Base-by-base conservation (phyloP, 2,113 vertebrate genomes). In the Vidua chalybeata region DNA sequence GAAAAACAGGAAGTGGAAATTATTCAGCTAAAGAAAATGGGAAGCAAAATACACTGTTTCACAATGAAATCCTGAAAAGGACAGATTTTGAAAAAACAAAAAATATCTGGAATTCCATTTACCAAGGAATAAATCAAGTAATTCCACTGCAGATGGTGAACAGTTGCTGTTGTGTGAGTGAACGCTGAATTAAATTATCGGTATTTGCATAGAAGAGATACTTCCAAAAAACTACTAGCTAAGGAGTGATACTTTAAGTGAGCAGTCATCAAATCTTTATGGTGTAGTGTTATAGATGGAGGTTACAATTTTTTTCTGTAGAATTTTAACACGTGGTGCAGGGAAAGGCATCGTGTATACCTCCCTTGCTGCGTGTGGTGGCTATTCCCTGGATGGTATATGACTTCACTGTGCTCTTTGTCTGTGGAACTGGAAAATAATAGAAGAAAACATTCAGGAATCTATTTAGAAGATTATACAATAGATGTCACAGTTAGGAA, bases 401-500 rank as follows among this genome's bases (percentile, higher is more conserved):
- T 7, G 59, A 52, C 45, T 73, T 69, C 48, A 52, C 46, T 37
- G 2, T 7, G 46, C 22, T 67, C 75, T 92, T 83, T 74, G 46
- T 35, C 72, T 67, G 51, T 24, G 31, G 64, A 64, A 62, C 63
- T 59, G 72, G 73, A 84, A 89, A 89, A 64, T 73, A 72, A 64
- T 46, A 71, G 86, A 83, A 74, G 63, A 76, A 77, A 88, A 46
- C 39, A 33, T 55, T 80, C 37, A 58, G 56, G 80, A 92, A 74
- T 92, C 31, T 37, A 6, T 58, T 86, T 89, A 84, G 54, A 76
- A 87, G 48, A 74, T n/a, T 7, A 4, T 75, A 55, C 43, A 35
- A 58, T 86, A 39, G 76, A 59, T 56, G 61, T 54, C 80, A 56
- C 76, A 88, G 83, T 41, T 63, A 56, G 83, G 87, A 93, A 87